Evolutionary conservation across 2,888 invertebrate genomes (phyloP), one percentile per base, ranked within the genome.

Genomic region (Hydroisotoma schaefferi): DNA sequence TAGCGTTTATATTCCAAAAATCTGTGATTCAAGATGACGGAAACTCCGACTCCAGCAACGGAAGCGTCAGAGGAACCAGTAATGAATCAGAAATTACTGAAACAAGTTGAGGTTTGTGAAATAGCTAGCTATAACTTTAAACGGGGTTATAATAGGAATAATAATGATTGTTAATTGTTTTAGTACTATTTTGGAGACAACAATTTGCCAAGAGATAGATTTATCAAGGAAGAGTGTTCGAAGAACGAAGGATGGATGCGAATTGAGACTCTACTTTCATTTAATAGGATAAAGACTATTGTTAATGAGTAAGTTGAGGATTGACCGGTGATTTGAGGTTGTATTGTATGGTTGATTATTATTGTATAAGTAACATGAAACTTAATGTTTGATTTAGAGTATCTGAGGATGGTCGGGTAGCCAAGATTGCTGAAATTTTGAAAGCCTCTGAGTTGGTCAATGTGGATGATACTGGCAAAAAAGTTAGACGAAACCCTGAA

Each of bases 181-280:
- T 28, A 86, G 84, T 87, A 83, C 74, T 87, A 83, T 75, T 90
- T 89, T 81, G 94, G 98, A 52, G 92, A 99, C 77, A 83, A 88
- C 4, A 99, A 99, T 78, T 80, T 99, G 54, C 86, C 87, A 0
- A 84, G 88, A 61, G 98, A 99, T 76, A 94, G 90, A 77, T 99
- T 97, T 76, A 80, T 99, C n/a, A 84, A 86, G 72, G 89, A 90
- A 63, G 87, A 94, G 78, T 84, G 89, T 1, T 85, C 85, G 70
- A 80, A 89, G 67, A 89, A 93, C 70, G 89, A 94, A 55, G 97
- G 91, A 2, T 93, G 98, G 98, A 84, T 99, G 22, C 84, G 90
- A 0, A 76, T 98, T 47, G 84, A 87, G 0, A 84, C 88, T 0
- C 82, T 99, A 78, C 79, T 89, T 48, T 92, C 86, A 61, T 99